These are phyloP conservation scores for Xestoiulus laeticollis DNA, from an alignment of 2,888 invertebrate genomes.

Conservation along the genomic window DNA sequence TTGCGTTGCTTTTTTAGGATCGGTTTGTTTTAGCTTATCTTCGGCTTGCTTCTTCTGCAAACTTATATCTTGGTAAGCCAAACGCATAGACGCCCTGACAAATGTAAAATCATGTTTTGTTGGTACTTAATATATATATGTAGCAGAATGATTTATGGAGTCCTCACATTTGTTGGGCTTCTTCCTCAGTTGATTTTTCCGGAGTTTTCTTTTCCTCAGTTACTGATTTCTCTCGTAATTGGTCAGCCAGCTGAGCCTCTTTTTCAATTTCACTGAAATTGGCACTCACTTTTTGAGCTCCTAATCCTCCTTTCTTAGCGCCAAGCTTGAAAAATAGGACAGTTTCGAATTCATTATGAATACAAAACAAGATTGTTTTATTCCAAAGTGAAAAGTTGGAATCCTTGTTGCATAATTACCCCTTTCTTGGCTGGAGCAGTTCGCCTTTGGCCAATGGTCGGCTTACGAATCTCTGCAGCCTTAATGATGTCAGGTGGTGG, in stretches of 20 bases:
- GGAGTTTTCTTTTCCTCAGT: constrained; percentile 67
- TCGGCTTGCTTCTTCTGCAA: constrained; percentile 75
- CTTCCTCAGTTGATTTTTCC: constrained; percentile 69
- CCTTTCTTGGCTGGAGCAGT: constrained; percentile 74
- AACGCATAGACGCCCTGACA: constrained; percentile 65
- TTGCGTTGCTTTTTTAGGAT: constrained; percentile 86
- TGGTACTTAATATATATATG: too few relatives aligned
- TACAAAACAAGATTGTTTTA: not conserved
- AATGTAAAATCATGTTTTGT: constrained; percentile 50
- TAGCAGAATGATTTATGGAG: too few relatives aligned
- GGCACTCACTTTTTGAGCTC: constrained; percentile 92
- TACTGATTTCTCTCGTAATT: constrained; percentile 70
- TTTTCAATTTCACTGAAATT: constrained; percentile 96
- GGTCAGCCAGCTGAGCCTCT: constrained; percentile 85
- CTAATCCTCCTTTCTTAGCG: constrained; percentile 85
- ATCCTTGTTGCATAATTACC: constrained; percentile 57
- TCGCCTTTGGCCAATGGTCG: constrained; percentile 78
- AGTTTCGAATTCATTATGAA: not conserved
- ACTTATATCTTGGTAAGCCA: constrained; percentile 81
- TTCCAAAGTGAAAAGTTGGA: not conserved
- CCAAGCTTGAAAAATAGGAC: constrained; percentile 73
- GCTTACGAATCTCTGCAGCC: constrained; percentile 68
- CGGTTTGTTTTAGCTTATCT: constrained; percentile 75
- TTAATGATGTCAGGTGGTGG: constrained; percentile 63
- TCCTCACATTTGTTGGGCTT: constrained; percentile 67